Evolutionary conservation across 1,140 invertebrate genomes (phyloP).

Genomic region (Eulimnadia texana): DNA sequence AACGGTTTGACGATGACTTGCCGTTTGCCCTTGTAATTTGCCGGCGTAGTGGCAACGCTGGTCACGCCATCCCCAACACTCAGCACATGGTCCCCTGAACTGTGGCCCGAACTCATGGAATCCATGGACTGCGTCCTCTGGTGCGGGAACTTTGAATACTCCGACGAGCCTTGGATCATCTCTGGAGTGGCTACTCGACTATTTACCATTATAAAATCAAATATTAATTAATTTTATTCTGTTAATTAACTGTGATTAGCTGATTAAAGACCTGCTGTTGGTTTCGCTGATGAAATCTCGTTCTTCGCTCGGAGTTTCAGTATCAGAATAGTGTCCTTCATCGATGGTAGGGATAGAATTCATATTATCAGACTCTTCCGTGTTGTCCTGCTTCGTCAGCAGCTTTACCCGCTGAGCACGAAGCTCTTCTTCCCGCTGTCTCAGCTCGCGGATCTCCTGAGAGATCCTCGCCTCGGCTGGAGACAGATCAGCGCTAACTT

Average conservation of each 20-base stretch:
- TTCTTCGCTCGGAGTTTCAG: slow-evolving; percentile 24
- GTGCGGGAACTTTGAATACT: slow-evolving; percentile 14
- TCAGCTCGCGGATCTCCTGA: slow-evolving; percentile 19
- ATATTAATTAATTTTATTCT: slow-evolving; percentile 2
- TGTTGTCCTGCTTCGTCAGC: slow-evolving; percentile 11
- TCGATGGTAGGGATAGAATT: slow-evolving; percentile 25
- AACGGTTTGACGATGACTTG: slow-evolving; percentile 25
- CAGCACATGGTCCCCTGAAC: slow-evolving; percentile 22
- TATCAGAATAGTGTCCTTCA: slow-evolving; percentile 30
- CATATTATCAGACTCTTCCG: slow-evolving; percentile 19
- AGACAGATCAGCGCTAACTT: neutral
- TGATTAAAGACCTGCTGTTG: slow-evolving; percentile 23
- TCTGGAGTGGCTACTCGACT: slow-evolving; percentile 12
- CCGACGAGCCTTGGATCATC: neutral
- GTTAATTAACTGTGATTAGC: slow-evolving; percentile 1
- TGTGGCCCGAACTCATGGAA: slow-evolving; percentile 27
- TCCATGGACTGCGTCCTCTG: slow-evolving; percentile 25
- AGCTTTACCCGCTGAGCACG: slow-evolving; percentile 19
- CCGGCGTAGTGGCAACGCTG: too few relatives aligned
- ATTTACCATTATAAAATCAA: neutral
- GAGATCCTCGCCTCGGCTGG: slow-evolving; percentile 14
- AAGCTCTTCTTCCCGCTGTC: slow-evolving; percentile 19
- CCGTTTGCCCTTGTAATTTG: slow-evolving; percentile 8
- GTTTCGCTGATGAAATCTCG: slow-evolving; percentile 25
- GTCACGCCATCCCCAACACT: too few relatives aligned